Percentiles rank a stretch among this genome's conserved stretches.
phyloP scores from a whole-genome alignment of 2,113 vertebrate species.

The Istiophorus platypterus region DNA sequence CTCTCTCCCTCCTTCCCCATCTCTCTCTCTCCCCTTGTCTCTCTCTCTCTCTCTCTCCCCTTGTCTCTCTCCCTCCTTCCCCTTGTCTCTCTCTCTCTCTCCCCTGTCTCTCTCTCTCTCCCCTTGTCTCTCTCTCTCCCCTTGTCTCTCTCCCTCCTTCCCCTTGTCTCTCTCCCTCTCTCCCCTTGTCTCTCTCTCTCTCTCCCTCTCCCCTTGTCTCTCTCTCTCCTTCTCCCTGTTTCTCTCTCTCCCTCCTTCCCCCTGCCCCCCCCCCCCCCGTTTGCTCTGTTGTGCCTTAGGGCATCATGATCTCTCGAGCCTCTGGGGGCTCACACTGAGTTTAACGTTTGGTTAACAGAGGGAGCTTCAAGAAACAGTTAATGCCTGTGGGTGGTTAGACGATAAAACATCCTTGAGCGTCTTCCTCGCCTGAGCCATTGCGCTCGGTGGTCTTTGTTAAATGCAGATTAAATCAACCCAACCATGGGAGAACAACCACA shows the following conservation, averaged over 20 bases:
- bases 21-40: not conserved
- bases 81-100: too few species aligned
- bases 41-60: slow-evolving; percentile 33
- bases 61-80: too few species aligned
- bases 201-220: slow-evolving; percentile 41
- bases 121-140: slow-evolving; percentile 15
- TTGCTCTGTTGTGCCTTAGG: slow-evolving; percentile 59
- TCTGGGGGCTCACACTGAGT: slow-evolving; percentile 23
- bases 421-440: slow-evolving; percentile 3
- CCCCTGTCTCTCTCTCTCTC: slow-evolving; percentile 21
- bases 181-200: slow-evolving; percentile 4
- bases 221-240: not conserved
- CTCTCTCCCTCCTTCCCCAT: slow-evolving; percentile 24
- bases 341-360: slow-evolving; percentile 40
- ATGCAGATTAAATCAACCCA: slow-evolving; percentile 21
- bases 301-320: slow-evolving; percentile 50
- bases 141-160: slow-evolving; percentile 17
- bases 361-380: slow-evolving; percentile 37
- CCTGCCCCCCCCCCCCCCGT: too few species aligned
- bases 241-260: slow-evolving; percentile 33
- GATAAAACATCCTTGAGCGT: slow-evolving; percentile 38
- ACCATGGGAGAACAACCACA: not conserved
- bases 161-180: slow-evolving; percentile 16
- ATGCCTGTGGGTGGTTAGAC: slow-evolving; percentile 24
- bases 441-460: slow-evolving; percentile 46